phyloP scores from a whole-genome alignment of 1,140 invertebrate species.

The Euura lappo region DNA sequence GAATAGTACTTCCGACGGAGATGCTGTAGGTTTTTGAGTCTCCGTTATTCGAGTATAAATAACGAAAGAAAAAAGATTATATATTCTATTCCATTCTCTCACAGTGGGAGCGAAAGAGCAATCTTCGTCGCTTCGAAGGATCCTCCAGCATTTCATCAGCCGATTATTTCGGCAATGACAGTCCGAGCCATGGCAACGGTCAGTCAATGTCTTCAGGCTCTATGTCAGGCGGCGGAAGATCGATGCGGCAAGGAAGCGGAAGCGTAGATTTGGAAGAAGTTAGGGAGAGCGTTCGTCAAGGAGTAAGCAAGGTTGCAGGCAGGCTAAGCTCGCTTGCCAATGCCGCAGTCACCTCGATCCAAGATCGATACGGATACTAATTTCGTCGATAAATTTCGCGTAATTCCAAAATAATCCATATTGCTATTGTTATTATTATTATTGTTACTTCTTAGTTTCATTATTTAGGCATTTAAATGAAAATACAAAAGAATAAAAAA shows the following conservation, averaged over 20 bases:
- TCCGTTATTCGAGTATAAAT: neutral
- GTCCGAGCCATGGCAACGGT: conserved; percentile 39
- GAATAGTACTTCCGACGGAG: conserved; percentile 65
- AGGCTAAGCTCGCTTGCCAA: conserved; percentile 92
- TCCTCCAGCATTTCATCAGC: conserved; percentile 94
- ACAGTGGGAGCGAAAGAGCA: conserved; percentile 71
- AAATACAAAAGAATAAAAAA: neutral
- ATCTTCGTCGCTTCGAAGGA: conserved; percentile 82
- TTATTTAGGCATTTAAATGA: conserved; percentile 12
- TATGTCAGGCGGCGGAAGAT: conserved; percentile 24
- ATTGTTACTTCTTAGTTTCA: neutral
- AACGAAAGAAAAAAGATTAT: neutral
- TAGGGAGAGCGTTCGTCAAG: conserved; percentile 93
- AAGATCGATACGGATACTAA: conserved; percentile 67
- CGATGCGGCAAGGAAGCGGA: conserved; percentile 29
- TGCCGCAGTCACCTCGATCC: conserved; percentile 91
- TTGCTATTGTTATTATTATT: neutral
- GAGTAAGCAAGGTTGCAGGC: conserved; percentile 96
- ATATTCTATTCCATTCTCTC: conserved; percentile 15
- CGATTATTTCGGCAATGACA: conserved; percentile 87
- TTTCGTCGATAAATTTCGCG: neutral
- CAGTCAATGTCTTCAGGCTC: conserved; percentile 48
- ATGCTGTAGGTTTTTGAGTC: conserved; percentile 45
- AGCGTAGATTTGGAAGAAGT: conserved; percentile 86
- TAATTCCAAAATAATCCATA: neutral